Percentiles rank a stretch among this genome's conserved stretches.
Evolutionary conservation across 2,113 vertebrate species (phyloP).

Genomic region (Pristiophorus japonicus): DNA sequence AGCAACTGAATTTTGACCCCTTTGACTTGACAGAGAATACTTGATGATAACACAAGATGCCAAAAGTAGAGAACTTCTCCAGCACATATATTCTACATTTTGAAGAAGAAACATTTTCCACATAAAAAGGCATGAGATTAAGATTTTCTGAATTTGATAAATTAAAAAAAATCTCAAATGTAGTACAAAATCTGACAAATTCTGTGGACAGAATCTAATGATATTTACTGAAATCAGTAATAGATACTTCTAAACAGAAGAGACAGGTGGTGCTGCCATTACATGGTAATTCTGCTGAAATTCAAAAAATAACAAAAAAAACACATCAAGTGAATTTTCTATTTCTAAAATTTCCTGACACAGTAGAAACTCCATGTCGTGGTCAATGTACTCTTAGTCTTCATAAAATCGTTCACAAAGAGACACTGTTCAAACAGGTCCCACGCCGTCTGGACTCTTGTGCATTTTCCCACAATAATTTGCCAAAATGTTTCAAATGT

Average conservation of each 20-base stretch:
- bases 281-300: neutral
- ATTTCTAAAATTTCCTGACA: constrained; percentile 17
- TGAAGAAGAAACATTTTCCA: neutral
- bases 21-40: neutral
- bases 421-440: constrained; percentile 34
- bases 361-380: neutral
- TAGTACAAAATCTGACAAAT: neutral
- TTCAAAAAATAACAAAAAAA: neutral
- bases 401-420: neutral
- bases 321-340: neutral
- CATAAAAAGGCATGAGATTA: neutral
- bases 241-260: neutral
- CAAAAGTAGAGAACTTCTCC: neutral
- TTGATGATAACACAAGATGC: neutral
- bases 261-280: neutral
- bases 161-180: neutral
- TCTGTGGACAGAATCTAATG: neutral
- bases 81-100: neutral
- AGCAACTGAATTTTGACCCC: no score
- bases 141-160: neutral
- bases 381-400: neutral
- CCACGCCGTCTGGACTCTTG: constrained; percentile 16
- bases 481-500: constrained; percentile 33
- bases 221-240: neutral
- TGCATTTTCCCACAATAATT: constrained; percentile 32